Base-by-base conservation (phyloP, 1,140 invertebrate species). In the Brachionus manjavacas region DNA sequence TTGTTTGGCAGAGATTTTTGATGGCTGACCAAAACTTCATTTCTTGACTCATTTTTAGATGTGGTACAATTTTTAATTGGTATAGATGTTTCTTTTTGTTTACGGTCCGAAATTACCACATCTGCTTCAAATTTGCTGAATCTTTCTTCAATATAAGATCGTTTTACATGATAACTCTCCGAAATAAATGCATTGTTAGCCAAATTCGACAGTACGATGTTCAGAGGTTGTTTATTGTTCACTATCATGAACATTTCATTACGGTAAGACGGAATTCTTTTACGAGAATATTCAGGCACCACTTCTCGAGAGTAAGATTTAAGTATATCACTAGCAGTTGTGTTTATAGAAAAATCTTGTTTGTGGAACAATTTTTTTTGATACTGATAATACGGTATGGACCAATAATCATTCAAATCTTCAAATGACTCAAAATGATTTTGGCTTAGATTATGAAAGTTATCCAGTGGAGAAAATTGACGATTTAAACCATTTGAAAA, bases 371-470 rank as follows among this genome's bases (percentile, higher is more conserved):
- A 64, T 46, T 81, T 81, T 28, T 68, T 81, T 35, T 41, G 31
- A 68, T 81, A 81, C 16, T 81, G 79, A 68, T 81, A 81, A 20
- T 81, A 81, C 25, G 79, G 79, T 60, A 81, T 64, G n/a, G 79
- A 81, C 35, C 35, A 43, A 25, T 64, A 64, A 9, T 81, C 79
- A n/a, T 81, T 46, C 1, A 60, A 8, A 35, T 81, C 79, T 12
- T 60, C 31, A 64, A 39, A 68, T 81, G 14, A 46, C n/a, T 20
- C 16, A 46, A 31, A n/a, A 12, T 68, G 25, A 16, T 81, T 46
- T 43, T 80, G 28, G 14, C 23, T 80, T 49, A 20, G 1, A 31
- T 35, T 16, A 60, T 55, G 16, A 2, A 23, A 6, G 28, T 16
- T 80, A 55, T 41, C 39, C 25, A 14, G 11, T 41, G 23, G 9